These are phyloP conservation scores for Tursiops truncatus DNA, from an alignment of 2,113 vertebrate genomes.

Conservation along the genomic window DNA sequence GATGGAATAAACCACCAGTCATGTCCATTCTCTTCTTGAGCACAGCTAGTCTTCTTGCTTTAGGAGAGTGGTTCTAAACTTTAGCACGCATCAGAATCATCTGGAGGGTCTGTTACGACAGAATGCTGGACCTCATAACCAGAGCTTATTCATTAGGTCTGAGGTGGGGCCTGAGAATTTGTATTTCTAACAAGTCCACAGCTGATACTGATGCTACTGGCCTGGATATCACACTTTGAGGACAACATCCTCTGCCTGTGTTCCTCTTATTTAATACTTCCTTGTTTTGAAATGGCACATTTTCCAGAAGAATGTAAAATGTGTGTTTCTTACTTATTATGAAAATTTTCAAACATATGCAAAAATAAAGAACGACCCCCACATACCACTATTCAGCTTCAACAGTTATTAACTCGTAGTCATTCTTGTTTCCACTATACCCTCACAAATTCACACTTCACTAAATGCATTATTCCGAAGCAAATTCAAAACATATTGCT, in stretches of 20 bases:
- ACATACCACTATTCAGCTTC: neutral
- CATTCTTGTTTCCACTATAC: neutral
- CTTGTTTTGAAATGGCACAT: neutral
- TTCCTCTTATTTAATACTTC: neutral
- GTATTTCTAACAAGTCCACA: neutral
- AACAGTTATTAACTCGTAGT: neutral
- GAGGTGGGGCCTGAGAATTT: neutral
- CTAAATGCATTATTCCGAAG: conserved; percentile 1
- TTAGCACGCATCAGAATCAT: neutral
- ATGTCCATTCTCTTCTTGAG: neutral
- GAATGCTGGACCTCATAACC: neutral
- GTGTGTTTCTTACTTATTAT: neutral
- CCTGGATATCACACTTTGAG: neutral
- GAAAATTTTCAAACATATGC: neutral
- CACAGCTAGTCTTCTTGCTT: conserved; percentile 30
- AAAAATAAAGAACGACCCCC: neutral
- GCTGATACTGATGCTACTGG: neutral
- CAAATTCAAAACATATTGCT: neutral
- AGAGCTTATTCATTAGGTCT: neutral
- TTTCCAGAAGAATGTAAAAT: neutral
- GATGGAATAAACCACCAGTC: neutral
- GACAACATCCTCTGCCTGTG: neutral
- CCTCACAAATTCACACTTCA: neutral
- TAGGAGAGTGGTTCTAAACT: neutral
- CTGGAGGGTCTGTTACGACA: neutral